These are phyloP conservation scores for Lysiphlebus fabarum DNA, from an alignment of 1,140 invertebrate genomes.

Conservation along the genomic window DNA sequence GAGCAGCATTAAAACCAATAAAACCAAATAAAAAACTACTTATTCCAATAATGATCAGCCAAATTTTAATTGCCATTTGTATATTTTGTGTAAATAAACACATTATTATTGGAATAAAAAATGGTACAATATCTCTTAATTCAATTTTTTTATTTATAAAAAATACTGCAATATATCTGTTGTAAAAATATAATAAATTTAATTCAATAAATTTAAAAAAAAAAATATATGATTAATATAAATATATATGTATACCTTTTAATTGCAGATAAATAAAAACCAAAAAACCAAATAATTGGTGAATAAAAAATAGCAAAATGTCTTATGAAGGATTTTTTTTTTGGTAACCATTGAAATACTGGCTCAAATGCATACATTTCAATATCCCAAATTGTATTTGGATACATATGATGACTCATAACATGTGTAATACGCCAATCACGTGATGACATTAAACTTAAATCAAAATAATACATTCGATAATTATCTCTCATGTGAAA, in stretches of 20 bases:
- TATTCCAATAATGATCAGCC: slow-evolving; percentile 60
- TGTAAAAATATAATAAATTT: too few species aligned
- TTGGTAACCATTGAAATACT: slow-evolving; percentile 66
- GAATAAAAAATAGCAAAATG: slow-evolving; percentile 54
- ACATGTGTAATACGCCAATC: slow-evolving; percentile 76
- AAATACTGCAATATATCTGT: slow-evolving; percentile 37
- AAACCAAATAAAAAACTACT: slow-evolving; percentile 63
- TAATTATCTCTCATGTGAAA: slow-evolving; percentile 77
- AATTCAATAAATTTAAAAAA: too few species aligned
- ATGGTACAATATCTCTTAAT: slow-evolving; percentile 50
- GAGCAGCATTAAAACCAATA: slow-evolving; percentile 72
- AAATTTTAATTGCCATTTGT: slow-evolving; percentile 51
- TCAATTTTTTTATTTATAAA: slow-evolving; percentile 28
- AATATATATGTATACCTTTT: slow-evolving; percentile 48
- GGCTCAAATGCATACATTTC: slow-evolving; percentile 73
- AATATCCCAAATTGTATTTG: slow-evolving; percentile 75
- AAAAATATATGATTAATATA: too few species aligned
- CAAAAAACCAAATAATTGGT: slow-evolving; percentile 54
- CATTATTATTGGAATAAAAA: slow-evolving; percentile 58
- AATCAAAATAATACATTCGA: slow-evolving; percentile 78
- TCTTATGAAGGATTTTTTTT: slow-evolving; percentile 36
- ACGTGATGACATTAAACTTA: slow-evolving; percentile 64
- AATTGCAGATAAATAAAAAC: slow-evolving; percentile 48
- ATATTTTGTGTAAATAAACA: slow-evolving; percentile 42
- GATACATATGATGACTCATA: slow-evolving; percentile 76